phyloP scores from a whole-genome alignment of 2,888 invertebrate species.

The Platycheirus rosarum region DNA sequence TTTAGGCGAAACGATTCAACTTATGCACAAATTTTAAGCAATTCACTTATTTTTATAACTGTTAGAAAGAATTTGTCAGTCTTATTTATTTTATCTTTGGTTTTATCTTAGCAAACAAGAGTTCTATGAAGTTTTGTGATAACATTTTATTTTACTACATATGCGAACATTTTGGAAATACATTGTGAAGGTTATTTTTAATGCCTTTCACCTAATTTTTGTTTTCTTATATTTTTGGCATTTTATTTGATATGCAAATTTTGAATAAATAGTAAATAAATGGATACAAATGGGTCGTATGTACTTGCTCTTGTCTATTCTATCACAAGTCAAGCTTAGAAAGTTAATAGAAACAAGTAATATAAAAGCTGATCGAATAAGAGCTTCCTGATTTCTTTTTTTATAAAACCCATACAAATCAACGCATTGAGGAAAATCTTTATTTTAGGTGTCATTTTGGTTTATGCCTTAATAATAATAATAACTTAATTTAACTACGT shows the following conservation, averaged over 20 bases:
- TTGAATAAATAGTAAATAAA: not conserved
- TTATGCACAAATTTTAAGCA: not conserved
- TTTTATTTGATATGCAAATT: not conserved
- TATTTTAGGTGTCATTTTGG: too few relatives aligned
- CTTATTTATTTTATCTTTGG: constrained; percentile 35
- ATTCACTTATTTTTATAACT: constrained; percentile 45
- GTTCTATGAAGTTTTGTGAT: constrained; percentile 40
- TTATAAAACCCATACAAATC: too few relatives aligned
- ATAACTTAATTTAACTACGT: too few relatives aligned
- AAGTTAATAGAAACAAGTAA: too few relatives aligned
- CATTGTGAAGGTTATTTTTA: not conserved
- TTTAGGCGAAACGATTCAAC: not conserved
- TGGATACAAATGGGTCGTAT: too few relatives aligned
- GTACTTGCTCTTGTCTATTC: too few relatives aligned
- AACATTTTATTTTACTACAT: not conserved
- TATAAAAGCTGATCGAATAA: too few relatives aligned
- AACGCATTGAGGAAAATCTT: too few relatives aligned
- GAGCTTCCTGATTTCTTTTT: too few relatives aligned
- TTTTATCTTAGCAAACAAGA: constrained; percentile 41
- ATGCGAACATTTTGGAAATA: not conserved
- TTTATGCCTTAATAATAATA: too few relatives aligned
- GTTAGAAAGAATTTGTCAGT: not conserved
- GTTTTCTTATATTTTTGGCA: not conserved
- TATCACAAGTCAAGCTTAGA: too few relatives aligned
- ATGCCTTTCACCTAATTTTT: not conserved